A percentile compares a stretch with the other conserved stretches of the same genome.
These are phyloP conservation scores for Ectemnius continuus DNA, from an alignment of 2,888 invertebrate species.

Conservation along the genomic window DNA sequence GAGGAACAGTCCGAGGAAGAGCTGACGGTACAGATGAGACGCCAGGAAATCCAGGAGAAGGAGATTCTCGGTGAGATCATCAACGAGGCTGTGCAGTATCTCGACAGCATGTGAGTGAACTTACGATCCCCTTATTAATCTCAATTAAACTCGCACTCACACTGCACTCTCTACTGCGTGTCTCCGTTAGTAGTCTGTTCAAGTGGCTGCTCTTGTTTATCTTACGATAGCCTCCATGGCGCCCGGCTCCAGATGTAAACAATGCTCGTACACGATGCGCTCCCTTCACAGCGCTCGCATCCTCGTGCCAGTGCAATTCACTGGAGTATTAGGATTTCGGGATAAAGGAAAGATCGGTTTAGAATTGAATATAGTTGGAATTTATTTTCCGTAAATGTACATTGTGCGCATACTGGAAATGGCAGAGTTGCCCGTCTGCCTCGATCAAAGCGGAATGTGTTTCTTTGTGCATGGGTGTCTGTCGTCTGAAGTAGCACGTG, in stretches of 20 bases:
- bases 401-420: not conserved
- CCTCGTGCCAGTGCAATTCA: too few species aligned
- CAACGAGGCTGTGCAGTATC: constrained; percentile 87
- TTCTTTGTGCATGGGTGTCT: constrained; percentile 20
- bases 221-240: constrained; percentile 35
- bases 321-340: too few species aligned
- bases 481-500: constrained; percentile 29
- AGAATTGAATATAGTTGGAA: not conserved
- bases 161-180: too few species aligned
- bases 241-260: constrained; percentile 37
- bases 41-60: constrained; percentile 83
- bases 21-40: constrained; percentile 85
- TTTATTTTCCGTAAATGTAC: constrained; percentile 1
- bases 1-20: constrained; percentile 85
- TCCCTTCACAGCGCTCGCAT: not conserved
- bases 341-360: constrained; percentile 2
- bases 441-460: not conserved
- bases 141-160: too few species aligned
- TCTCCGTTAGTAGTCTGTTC: too few species aligned
- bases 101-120: constrained; percentile 85
- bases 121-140: not conserved
- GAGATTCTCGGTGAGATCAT: constrained; percentile 88
- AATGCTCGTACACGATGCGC: constrained; percentile 17
- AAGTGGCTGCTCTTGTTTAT: constrained; percentile 32
- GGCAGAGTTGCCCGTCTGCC: not conserved